Base-by-base conservation (phyloP, 2,113 vertebrate genomes). In the Noctilio leporinus region DNA sequence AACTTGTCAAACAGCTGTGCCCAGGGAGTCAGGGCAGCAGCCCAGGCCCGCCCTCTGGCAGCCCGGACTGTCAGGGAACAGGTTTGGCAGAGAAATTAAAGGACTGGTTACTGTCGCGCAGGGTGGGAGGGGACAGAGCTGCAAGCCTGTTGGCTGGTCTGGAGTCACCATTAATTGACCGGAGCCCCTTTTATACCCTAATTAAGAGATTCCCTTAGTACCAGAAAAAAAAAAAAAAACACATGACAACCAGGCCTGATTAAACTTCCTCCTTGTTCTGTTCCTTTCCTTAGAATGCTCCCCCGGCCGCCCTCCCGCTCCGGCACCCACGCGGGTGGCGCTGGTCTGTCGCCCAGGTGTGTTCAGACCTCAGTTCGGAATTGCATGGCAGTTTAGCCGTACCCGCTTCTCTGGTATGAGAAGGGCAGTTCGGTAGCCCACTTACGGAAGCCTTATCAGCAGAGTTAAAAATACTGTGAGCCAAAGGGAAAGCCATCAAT, bases 381-480 rank as follows among this genome's bases (percentile, higher is more conserved):
- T 30, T 40, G 35, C 38, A 57, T 4, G 45, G 16, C 40, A 4
- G 45, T 53, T 65, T 82, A 67, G 24, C 49, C n/a, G 4, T 16
- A 33, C 10, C 67, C 40, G 22, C 38, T 77, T 90, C 65, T 86
- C 53, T 91, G 69, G 35, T 65, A 43, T 93, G 43, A 62, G 55
- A 73, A 73, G 47, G 90, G 77, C 73, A 76, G 28, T 10, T 11
- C 47, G 76, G 57, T n/a, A 10, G 35, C 65, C 30, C 77, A 30
- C 45, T 65, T 92, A 38, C 49, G 69, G 88, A 87, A 90, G 72
- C 64, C 4, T 84, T 59, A 40, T 51, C 81, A 95, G 81, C 87
- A 90, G 70, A 94, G 72, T 86, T 94, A 93, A 95, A 85, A 91
- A 59, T 70, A 77, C 26, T 77, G 1, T 33, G 75, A 64, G 33